Evolutionary conservation across 2,797 vertebrate species (phyloP).

Genomic region (Gallinago stenura): DNA sequence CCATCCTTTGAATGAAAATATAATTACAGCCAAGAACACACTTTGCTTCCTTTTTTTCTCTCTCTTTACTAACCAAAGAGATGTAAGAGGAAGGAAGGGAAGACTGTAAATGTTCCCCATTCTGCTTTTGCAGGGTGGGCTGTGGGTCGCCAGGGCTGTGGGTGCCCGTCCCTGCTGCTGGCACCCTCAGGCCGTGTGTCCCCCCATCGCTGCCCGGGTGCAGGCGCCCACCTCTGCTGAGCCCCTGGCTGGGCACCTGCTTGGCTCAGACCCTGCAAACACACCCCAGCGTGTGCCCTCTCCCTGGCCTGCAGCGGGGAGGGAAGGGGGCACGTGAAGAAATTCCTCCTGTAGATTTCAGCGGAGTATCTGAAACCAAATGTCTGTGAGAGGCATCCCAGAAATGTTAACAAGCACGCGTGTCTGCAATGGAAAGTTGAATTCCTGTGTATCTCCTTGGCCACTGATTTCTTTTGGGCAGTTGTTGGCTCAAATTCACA

Average conservation of each 20-base stretch:
- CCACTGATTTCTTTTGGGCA: neutral
- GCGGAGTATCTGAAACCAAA: neutral
- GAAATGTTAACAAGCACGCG: neutral
- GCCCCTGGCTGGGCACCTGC: fast-evolving
- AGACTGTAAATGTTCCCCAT: neutral
- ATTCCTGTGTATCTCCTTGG: neutral
- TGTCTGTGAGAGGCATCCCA: neutral
- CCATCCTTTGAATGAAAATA: neutral
- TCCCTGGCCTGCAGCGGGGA: fast-evolving
- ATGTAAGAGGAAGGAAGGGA: neutral
- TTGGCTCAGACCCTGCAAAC: neutral
- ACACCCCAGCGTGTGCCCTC: fast-evolving
- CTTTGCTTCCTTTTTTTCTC: neutral
- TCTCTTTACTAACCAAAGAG: neutral
- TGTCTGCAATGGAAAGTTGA: neutral
- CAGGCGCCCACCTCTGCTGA: fast-evolving
- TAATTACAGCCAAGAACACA: neutral
- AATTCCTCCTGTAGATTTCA: neutral
- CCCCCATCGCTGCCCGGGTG: fast-evolving
- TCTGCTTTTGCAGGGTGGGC: neutral
- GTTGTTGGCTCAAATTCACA: neutral
- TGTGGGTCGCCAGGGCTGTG: fast-evolving
- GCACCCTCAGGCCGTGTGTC: neutral
- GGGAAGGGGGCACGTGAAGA: fast-evolving
- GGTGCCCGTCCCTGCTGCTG: fast-evolving